phyloP scores from a whole-genome alignment of 2,888 invertebrate genomes.

The Orthosia gracilis region DNA sequence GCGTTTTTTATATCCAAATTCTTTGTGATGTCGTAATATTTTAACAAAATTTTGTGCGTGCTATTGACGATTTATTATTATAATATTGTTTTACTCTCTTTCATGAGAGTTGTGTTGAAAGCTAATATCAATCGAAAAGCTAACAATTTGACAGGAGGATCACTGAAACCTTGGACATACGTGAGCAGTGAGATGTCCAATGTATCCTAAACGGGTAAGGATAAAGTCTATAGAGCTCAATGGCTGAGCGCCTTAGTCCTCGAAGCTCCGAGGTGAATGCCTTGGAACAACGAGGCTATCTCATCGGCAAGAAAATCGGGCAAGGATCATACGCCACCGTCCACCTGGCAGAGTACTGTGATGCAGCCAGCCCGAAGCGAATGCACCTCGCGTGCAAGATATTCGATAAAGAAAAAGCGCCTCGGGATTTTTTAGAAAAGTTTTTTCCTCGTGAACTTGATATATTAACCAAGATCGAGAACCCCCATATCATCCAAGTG shows the following conservation, averaged over 20 bases:
- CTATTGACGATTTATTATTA: slow-evolving; percentile 77
- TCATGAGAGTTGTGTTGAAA: slow-evolving; percentile 86
- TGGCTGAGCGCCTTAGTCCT: slow-evolving; percentile 94
- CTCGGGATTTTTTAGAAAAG: slow-evolving; percentile 96
- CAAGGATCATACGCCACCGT: slow-evolving; percentile 98
- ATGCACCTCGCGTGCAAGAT: slow-evolving; percentile 97
- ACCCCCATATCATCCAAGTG: slow-evolving; percentile 97
- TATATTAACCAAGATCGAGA: slow-evolving; percentile 96
- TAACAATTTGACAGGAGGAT: slow-evolving; percentile 86
- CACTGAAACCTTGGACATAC: slow-evolving; percentile 85
- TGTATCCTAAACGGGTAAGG: slow-evolving; percentile 91
- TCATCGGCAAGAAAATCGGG: slow-evolving; percentile 96
- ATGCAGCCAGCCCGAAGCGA: slow-evolving; percentile 93
- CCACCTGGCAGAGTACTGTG: slow-evolving; percentile 95
- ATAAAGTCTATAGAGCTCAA: slow-evolving; percentile 91
- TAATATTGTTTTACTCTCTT: slow-evolving; percentile 82
- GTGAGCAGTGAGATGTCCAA: slow-evolving; percentile 90
- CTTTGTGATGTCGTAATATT: slow-evolving; percentile 91
- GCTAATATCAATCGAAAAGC: slow-evolving; percentile 78
- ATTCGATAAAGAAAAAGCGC: slow-evolving; percentile 97
- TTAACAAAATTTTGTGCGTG: slow-evolving; percentile 89
- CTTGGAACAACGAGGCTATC: slow-evolving; percentile 96
- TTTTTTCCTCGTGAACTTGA: slow-evolving; percentile 98
- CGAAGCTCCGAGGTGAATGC: slow-evolving; percentile 96
- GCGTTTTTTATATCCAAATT: slow-evolving; percentile 91